Percentiles rank a stretch among this genome's conserved stretches.
Conservation (phyloP, 2,113 vertebrate genomes). For the Chinchilla lanigera region DNA sequence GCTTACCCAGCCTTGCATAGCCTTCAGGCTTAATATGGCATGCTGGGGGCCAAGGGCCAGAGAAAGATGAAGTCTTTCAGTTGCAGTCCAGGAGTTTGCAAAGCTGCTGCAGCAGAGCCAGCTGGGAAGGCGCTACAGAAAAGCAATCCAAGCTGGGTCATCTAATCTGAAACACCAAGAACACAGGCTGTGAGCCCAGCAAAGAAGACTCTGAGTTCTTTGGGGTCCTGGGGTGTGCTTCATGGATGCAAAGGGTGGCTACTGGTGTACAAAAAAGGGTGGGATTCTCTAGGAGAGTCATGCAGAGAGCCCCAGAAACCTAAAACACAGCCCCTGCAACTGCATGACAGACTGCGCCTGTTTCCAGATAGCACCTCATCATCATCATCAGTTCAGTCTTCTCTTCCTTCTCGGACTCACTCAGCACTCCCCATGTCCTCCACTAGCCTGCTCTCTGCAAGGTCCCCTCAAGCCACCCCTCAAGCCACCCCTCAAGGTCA, state of each 20-base stretch:
- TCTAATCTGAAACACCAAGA: not conserved
- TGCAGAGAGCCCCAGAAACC: not conserved
- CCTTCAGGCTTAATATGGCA: not conserved
- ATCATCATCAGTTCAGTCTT: not conserved
- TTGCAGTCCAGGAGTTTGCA: not conserved
- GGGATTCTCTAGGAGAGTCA: not conserved
- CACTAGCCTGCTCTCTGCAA: fast-evolving
- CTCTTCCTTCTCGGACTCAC: not conserved
- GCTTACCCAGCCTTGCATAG: not conserved
- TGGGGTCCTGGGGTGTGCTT: not conserved
- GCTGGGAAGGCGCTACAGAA: not conserved
- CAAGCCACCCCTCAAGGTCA: not conserved
- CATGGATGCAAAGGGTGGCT: fast-evolving
- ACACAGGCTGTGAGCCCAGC: not conserved
- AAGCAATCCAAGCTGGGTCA: too few species aligned
- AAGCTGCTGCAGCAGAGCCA: not conserved
- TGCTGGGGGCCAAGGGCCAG: not conserved
- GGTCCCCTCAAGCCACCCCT: not conserved
- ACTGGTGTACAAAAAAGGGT: not conserved
- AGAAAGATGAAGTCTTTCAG: not conserved
- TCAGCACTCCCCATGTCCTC: not conserved
- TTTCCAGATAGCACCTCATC: not conserved
- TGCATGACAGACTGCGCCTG: not conserved
- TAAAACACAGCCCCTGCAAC: not conserved
- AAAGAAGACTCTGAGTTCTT: not conserved